A percentile compares a stretch with the other conserved stretches of the same genome.
These are phyloP conservation scores for Sebastes trivittatus DNA, from an alignment of 2,797 vertebrate species.

Conservation along the genomic window DNA sequence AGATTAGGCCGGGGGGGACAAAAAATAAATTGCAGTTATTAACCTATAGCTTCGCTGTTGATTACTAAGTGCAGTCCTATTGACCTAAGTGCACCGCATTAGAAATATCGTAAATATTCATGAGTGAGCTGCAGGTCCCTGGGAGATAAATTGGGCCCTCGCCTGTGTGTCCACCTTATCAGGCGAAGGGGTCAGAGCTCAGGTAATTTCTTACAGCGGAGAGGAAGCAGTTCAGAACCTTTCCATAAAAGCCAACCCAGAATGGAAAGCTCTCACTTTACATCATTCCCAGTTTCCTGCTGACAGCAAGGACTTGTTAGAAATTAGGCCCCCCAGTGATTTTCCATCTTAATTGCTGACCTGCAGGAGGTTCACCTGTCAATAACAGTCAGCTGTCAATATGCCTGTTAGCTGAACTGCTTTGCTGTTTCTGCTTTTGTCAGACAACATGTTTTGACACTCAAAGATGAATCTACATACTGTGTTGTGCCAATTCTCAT, in stretches of 20 bases:
- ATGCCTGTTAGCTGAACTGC: not conserved
- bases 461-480: not conserved
- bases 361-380: constrained; percentile 26
- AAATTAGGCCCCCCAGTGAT: not conserved
- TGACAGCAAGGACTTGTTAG: constrained; percentile 38
- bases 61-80: constrained; percentile 48
- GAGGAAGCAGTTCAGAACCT: constrained; percentile 34
- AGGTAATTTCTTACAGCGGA: constrained; percentile 42
- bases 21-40: constrained; percentile 49
- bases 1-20: constrained; percentile 39
- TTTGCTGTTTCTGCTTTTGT: not conserved
- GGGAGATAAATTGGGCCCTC: constrained; percentile 47
- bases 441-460: not conserved
- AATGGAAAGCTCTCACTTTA: constrained; percentile 32
- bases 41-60: constrained; percentile 52
- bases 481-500: not conserved
- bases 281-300: constrained; percentile 40
- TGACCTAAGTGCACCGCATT: constrained; percentile 44
- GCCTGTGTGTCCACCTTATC: constrained; percentile 52
- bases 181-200: constrained; percentile 49
- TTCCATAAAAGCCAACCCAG: constrained; percentile 36
- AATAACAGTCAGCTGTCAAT: constrained; percentile 23
- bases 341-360: constrained; percentile 10
- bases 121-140: constrained; percentile 31
- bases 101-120: constrained; percentile 67